phyloP scores from a whole-genome alignment of 2,797 vertebrate genomes.

The Benthosema pterotum region DNA sequence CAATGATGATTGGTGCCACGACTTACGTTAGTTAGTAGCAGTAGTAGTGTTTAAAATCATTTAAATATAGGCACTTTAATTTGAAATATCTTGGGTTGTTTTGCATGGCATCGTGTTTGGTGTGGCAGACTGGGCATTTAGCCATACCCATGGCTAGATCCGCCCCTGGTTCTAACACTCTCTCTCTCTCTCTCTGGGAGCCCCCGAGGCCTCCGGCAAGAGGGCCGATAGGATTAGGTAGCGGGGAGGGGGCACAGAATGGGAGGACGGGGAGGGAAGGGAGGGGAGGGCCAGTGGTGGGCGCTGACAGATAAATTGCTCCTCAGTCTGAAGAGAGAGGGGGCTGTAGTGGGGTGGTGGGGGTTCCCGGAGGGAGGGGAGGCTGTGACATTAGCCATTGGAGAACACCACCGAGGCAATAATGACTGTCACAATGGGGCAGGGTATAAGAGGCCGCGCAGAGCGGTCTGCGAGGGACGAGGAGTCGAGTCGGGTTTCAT shows the following conservation, averaged over 20 bases:
- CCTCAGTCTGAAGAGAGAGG: slow-evolving; percentile 69
- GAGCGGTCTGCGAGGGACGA: slow-evolving; percentile 65
- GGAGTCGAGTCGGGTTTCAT: slow-evolving; percentile 78
- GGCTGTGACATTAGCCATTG: slow-evolving; percentile 75
- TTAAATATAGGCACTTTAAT: too few relatives aligned
- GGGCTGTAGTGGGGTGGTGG: slow-evolving; percentile 63
- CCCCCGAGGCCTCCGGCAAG: slow-evolving; percentile 61
- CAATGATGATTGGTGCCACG: too few relatives aligned
- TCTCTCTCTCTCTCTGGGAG: slow-evolving; percentile 58
- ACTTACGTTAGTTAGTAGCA: too few relatives aligned
- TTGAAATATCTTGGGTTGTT: too few relatives aligned
- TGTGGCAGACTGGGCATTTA: too few relatives aligned
- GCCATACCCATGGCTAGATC: too few relatives aligned
- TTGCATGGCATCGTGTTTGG: too few relatives aligned
- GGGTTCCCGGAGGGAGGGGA: slow-evolving; percentile 68
- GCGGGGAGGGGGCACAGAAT: slow-evolving; percentile 23
- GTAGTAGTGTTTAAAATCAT: too few relatives aligned
- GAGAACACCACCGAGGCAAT: slow-evolving; percentile 66
- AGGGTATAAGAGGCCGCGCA: slow-evolving; percentile 75
- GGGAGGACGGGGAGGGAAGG: too few relatives aligned
- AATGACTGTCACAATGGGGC: slow-evolving; percentile 79
- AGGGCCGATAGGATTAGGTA: slow-evolving; percentile 72
- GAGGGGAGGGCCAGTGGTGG: slow-evolving; percentile 62
- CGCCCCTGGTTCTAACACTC: too few relatives aligned
- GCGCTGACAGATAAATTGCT: slow-evolving; percentile 84